phyloP scores from a whole-genome alignment of 2,113 vertebrate species.

The Hippocampus comes region DNA sequence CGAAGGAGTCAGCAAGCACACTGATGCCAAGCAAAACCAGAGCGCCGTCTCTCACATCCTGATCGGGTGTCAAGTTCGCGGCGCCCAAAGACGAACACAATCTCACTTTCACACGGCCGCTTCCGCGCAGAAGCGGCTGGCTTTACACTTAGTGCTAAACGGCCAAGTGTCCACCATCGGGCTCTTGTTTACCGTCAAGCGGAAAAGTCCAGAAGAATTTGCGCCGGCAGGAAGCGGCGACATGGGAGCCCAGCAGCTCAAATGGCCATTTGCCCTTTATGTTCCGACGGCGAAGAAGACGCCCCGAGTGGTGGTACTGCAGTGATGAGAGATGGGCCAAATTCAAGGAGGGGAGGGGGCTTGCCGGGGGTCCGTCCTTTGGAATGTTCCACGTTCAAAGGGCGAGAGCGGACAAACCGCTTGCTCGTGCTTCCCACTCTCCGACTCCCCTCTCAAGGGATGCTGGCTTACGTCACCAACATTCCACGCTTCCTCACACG shows the following conservation, averaged over 20 bases:
- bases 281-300: slow-evolving; percentile 36
- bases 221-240: neutral
- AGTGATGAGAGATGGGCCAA: slow-evolving; percentile 20
- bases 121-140: neutral
- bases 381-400: slow-evolving; percentile 55
- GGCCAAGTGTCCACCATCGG: neutral
- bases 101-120: neutral
- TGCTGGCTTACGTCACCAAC: neutral
- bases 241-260: neutral
- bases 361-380: slow-evolving; percentile 14
- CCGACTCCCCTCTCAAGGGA: neutral
- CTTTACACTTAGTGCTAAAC: neutral
- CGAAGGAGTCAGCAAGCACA: too few relatives aligned
- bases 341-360: slow-evolving; percentile 21
- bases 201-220: neutral
- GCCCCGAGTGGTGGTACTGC: slow-evolving; percentile 31
- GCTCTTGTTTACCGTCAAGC: neutral
- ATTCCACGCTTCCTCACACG: slow-evolving; percentile 72
- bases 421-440: neutral
- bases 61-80: too few relatives aligned
- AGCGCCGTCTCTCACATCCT: too few relatives aligned
- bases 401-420: slow-evolving; percentile 18
- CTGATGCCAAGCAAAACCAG: too few relatives aligned
- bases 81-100: neutral
- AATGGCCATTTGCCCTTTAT: neutral